Percentiles rank a stretch among this genome's conserved stretches.
phyloP scores from a whole-genome alignment of 2,888 invertebrate species.

The Chouioia cunea region DNA sequence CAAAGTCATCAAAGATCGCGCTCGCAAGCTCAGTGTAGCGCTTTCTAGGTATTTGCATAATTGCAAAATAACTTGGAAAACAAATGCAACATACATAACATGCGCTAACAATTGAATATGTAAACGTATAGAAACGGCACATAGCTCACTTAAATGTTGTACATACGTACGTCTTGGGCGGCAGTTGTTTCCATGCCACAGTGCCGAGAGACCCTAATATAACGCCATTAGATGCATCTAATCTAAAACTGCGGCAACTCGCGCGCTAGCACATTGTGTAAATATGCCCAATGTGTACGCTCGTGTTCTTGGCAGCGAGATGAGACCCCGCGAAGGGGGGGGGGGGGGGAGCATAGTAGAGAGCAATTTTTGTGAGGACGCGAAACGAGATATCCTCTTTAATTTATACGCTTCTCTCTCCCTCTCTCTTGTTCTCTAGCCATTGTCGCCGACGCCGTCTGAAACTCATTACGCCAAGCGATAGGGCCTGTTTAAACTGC shows the following conservation, averaged over 20 bases:
- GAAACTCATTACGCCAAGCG: background rate
- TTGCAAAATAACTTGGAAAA: no score
- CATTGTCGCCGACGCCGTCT: background rate
- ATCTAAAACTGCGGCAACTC: constrained; percentile 53
- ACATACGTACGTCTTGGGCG: no score
- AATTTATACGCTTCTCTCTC: constrained; percentile 5
- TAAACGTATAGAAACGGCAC: no score
- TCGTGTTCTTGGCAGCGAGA: constrained; percentile 10
- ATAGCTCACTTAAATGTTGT: no score
- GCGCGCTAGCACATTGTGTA: constrained; percentile 5
- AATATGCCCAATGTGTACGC: constrained; percentile 5
- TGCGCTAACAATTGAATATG: no score
- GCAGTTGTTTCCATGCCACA: no score
- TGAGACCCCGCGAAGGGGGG: constrained; percentile 16
- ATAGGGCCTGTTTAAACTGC: constrained; percentile 51
- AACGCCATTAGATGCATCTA: constrained; percentile 65
- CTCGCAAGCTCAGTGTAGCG: no score
- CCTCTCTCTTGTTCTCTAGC: no score
- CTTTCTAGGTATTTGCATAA: no score
- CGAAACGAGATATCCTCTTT: constrained; percentile 14
- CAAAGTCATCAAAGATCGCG: constrained; percentile 44
- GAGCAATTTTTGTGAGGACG: constrained; percentile 3
- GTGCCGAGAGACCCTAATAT: constrained; percentile 58
- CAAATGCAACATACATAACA: no score
- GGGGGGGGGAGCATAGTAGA: no score